Base-by-base conservation (phyloP, 2,797 vertebrate species). In the Phataginus tetradactyla region DNA sequence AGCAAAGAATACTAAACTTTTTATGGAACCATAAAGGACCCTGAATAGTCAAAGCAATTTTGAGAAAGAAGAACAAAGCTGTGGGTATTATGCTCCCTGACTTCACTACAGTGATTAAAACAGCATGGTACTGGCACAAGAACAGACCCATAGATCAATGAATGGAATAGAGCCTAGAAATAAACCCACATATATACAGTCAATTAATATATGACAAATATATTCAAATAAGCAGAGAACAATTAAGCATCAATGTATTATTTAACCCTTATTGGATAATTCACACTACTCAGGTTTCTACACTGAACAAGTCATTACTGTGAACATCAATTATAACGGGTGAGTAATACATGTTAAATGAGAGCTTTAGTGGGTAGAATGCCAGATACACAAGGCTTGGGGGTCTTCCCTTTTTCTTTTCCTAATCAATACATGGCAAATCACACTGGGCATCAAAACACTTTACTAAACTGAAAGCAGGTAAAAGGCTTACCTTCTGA, bases 401-500 rank as follows among this genome's bases (percentile, higher is more conserved):
- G 45, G 75, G 83, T 11, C 74, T n/a, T 57, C 25, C 66, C 25
- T 14, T 39, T 61, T 23, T 23, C 63, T 49, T 51, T 88, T 57
- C 49, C 49, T 64, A 69, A 94, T 79, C 74, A 63, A 74, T 18
- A 84, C 3, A 32, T 5, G n/a, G 25, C 15, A 86, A 83, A 75
- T 77, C n/a, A 80, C 8, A 55, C 20, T 93, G 77, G 94, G 10
- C 21, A 45, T 5, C 1, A 78, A 90, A 37, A 61, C 3, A 63
- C 69, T 72, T 23, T 87, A 81, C 25, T 45, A 91, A 32, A 5
- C 7, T 15, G 32, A 23, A 7, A 20, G 55, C 14, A 86, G 87
- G 1, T 0, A 88, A 66, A 39, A 74, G 59, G 71, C 97, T 97
- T 91, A 99, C 99, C 99, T 99, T 99, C 97, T 99, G 99, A 95